Evolutionary conservation across 2,888 invertebrate genomes (phyloP), one percentile per base, ranked within the genome.

Genomic region (Lacanobia wlatinum): DNA sequence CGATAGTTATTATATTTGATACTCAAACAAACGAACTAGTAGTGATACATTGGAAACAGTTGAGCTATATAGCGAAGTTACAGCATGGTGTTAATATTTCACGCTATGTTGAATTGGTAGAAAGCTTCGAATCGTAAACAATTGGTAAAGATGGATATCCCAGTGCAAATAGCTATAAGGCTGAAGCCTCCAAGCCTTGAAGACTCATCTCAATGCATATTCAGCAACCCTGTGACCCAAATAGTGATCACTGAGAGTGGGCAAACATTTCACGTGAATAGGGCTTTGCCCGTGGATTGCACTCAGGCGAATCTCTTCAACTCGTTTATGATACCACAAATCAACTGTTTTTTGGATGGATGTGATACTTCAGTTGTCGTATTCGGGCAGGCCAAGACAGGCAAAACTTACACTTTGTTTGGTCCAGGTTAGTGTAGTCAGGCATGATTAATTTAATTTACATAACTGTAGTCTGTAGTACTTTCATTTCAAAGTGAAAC

Each of bases 281-380:
- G 96, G 87, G 96, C 96, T 18, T 83, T 96, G 56, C 97, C 97
- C 23, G 90, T 96, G 21, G 97, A 97, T 87, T 97, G 97, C 83
- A 96, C 97, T 7, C 97, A 97, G 89, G 96, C 96, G 69, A 96
- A 97, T 84, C 92, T 98, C 3, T 98, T 97, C 84, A 96, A 96
- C 82, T 97, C 97, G 48, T 96, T 97, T 62, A 97, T 97, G 86
- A 96, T 97, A 87, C 97, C 97, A 4, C 95, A 98, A 88, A 96
- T 97, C 34, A 97, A 97, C 85, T 96, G 97, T 84, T 97, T 98
- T 82, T 90, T 98, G 63, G 97, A 98, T 92, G 98, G 98, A 28
- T 97, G 97, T 89, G 98, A 98, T 93, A 97, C 97, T n/a, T 98
- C 97, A 2, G 96, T 98, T 55, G 97, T 98, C 14, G 97, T 97